Base-by-base conservation (phyloP, 2,888 invertebrate genomes). In the Heliconius ethilla region DNA sequence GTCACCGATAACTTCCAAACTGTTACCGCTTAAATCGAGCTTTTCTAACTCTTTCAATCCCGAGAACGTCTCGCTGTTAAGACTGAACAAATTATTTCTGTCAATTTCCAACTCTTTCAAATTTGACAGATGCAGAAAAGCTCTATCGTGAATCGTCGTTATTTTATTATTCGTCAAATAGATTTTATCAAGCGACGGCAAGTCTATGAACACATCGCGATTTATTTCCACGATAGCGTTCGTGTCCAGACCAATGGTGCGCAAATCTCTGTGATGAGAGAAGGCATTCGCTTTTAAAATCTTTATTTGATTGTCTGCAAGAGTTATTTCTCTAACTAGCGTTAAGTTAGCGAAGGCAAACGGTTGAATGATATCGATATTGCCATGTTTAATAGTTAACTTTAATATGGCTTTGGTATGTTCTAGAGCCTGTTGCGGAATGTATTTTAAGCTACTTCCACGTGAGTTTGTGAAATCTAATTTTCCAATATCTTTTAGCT, bases 141-240 rank as follows among this genome's bases (percentile, higher is more conserved):
- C 97, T 84, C 96, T 96, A 79, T 98, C 98, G 82, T 99, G 98
- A 78, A 98, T 95, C 11, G 96, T 96, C 76, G 97, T 97, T 79
- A 99, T 95, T 86, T 97, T 96, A 90, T 99, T 99, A 84, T 96
- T 96, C 83, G 98, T 98, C 70, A 99, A 93, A 85, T 95, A 96
- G 62, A 99, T 94, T 79, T 96, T 96, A 81, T 96, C 95, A 80
- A 97, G 89, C 9, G 94, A 92, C 0, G 97, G 97, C 78, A 97
- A 87, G 85, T 96, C 96, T 13, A 96, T 93, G 86, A 98, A 97
- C 3, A 97, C 96, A 82, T 96, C 95, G 83, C 96, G 95, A 86
- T 96, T 96, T 80, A 98, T 95, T 88, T 97, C 97, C 1, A 95
- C 92, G 82, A 98, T 96, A 78, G 95, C 94, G 89, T 98, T 98